Conservation (phyloP, 2,888 invertebrate species). For the Cyclophora punctaria region DNA sequence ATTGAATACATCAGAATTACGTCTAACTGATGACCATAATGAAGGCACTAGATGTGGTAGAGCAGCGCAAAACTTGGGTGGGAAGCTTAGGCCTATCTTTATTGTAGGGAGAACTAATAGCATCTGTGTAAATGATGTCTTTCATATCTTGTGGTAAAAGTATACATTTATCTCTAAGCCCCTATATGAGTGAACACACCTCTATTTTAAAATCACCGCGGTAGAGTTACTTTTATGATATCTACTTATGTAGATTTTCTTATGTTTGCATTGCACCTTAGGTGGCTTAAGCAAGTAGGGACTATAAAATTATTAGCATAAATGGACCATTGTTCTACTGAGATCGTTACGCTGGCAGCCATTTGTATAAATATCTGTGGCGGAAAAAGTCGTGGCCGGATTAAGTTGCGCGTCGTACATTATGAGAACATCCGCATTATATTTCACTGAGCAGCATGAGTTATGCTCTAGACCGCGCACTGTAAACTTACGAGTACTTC, state of each 20-base stretch:
- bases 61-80: no score
- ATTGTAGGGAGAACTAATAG: no score
- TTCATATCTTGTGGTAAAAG: no score
- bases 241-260: slow-evolving; percentile 3
- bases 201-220: no score
- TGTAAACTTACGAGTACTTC: slow-evolving; percentile 55
- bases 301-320: slow-evolving; percentile 24
- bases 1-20: no score
- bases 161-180: no score
- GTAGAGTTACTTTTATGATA: no score
- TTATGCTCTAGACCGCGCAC: slow-evolving; percentile 53
- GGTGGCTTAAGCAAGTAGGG: slow-evolving; percentile 20
- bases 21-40: no score
- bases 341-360: slow-evolving; percentile 35
- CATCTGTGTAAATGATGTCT: no score
- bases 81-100: no score
- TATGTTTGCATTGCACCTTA: slow-evolving; percentile 14
- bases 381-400: slow-evolving; percentile 57
- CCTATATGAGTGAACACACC: no score
- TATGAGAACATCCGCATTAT: slow-evolving; percentile 68
- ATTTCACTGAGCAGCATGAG: slow-evolving; percentile 63
- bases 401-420: slow-evolving; percentile 67
- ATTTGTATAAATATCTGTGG: slow-evolving; percentile 51
- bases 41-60: no score
- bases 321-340: slow-evolving; percentile 31